Conservation (phyloP, 2,888 invertebrate genomes). For the Halictus ligatus region DNA sequence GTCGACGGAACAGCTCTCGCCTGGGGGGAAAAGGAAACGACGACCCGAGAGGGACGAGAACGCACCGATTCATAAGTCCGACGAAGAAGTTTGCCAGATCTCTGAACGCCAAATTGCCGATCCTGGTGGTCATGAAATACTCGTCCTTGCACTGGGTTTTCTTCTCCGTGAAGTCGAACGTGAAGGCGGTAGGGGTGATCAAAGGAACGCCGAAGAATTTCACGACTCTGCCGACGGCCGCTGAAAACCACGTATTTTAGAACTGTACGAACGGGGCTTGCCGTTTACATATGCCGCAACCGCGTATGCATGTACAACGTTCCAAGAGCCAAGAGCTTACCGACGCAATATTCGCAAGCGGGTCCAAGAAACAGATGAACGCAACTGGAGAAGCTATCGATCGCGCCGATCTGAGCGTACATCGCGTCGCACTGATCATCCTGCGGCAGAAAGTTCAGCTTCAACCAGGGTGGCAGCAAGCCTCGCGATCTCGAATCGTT, state of each 20-base stretch:
- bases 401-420: conserved; percentile 89
- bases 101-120: conserved; percentile 90
- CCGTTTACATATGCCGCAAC: no score
- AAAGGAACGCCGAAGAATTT: conserved; percentile 92
- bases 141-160: conserved; percentile 90
- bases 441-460: conserved; percentile 87
- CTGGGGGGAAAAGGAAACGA: not conserved
- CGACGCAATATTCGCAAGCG: conserved; percentile 92
- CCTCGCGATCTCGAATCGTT: conserved; percentile 85
- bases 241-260: conserved; percentile 84
- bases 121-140: conserved; percentile 91
- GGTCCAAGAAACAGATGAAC: conserved; percentile 93
- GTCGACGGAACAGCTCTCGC: not conserved
- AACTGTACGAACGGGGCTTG: no score
- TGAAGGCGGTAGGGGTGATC: conserved; percentile 92
- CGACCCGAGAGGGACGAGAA: conserved; percentile 42
- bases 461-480: conserved; percentile 87
- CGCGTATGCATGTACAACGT: not conserved
- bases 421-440: conserved; percentile 92
- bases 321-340: conserved; percentile 85
- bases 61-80: conserved; percentile 89
- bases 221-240: conserved; percentile 91
- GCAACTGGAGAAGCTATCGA: conserved; percentile 90
- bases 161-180: conserved; percentile 90
- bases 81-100: conserved; percentile 90